These are phyloP conservation scores for Phortica variegata DNA, from an alignment of 1,140 invertebrate genomes.

Conservation along the genomic window DNA sequence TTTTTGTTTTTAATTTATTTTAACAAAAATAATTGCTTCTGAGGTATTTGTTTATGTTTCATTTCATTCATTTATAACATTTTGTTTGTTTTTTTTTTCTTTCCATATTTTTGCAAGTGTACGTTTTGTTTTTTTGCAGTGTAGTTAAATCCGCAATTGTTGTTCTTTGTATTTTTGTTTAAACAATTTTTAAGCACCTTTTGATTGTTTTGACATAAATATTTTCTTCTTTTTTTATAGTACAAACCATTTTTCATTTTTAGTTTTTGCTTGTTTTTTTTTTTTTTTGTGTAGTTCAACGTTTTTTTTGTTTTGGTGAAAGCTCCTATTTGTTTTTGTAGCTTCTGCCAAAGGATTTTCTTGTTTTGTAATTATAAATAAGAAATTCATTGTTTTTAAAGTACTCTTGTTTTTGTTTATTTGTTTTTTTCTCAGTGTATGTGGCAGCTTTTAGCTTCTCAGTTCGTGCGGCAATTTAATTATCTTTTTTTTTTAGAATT, in stretches of 20 bases:
- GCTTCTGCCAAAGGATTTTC: not conserved
- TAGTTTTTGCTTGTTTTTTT: not conserved
- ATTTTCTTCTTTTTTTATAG: conserved; percentile 1
- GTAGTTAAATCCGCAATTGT: conserved; percentile 17
- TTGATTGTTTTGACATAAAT: conserved; percentile 48
- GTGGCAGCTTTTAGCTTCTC: conserved; percentile 50
- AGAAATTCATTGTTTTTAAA: conserved; percentile 1
- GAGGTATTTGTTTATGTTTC: conserved; percentile 43
- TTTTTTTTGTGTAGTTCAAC: too few relatives aligned
- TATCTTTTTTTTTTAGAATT: conserved; percentile 11
- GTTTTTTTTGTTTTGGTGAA: conserved; percentile 7
- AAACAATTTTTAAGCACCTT: conserved; percentile 56
- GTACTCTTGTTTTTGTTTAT: not conserved
- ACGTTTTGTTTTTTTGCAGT: conserved; percentile 14
- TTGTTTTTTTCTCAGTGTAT: conserved; percentile 25
- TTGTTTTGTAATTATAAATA: not conserved
- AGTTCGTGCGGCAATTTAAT: conserved; percentile 21
- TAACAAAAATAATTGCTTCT: conserved; percentile 57
- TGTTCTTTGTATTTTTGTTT: conserved; percentile 50
- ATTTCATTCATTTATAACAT: conserved; percentile 43
- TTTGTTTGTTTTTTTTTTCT: conserved; percentile 22
- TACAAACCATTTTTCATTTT: not conserved
- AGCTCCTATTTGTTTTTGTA: not conserved
- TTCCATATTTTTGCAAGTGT: conserved; percentile 22
- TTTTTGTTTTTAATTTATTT: conserved; percentile 28